Percentiles rank a stretch among this genome's conserved stretches.
phyloP scores from a whole-genome alignment of 2,888 invertebrate species.

The Platycheirus rosarum region DNA sequence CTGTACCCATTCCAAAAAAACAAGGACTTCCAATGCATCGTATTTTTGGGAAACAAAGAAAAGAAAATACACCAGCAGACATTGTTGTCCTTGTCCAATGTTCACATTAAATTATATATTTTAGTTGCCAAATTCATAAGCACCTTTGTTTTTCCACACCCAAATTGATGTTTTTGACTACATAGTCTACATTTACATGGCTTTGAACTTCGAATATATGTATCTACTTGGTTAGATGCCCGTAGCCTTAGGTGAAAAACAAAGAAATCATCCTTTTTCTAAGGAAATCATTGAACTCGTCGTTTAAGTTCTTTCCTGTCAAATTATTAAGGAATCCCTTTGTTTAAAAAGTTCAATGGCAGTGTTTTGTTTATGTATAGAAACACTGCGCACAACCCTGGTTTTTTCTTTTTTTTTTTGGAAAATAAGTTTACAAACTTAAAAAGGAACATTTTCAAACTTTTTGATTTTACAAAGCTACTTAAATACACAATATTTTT shows the following conservation, averaged over 20 bases:
- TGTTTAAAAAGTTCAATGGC: conserved; percentile 2
- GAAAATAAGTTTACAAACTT: neutral
- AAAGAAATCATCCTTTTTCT: neutral
- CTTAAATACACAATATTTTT: too few relatives aligned
- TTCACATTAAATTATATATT: neutral
- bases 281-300: conserved; percentile 2
- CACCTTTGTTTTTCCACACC: neutral
- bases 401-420: neutral
- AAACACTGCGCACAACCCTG: conserved; percentile 28
- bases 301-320: conserved; percentile 7
- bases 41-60: too few relatives aligned
- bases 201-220: neutral
- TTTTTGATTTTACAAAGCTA: neutral
- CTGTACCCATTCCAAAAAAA: too few relatives aligned
- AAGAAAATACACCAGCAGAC: too few relatives aligned
- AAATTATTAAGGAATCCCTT: conserved; percentile 12
- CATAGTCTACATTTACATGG: too few relatives aligned
- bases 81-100: too few relatives aligned
- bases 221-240: neutral
- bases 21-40: too few relatives aligned
- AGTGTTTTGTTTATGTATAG: neutral
- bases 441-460: neutral
- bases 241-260: neutral
- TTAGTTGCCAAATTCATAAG: neutral
- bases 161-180: neutral